A percentile compares a stretch with the other conserved stretches of the same genome.
Evolutionary conservation across 2,888 invertebrate species (phyloP).

Genomic region (Drosophila nr. perissopoda): DNA sequence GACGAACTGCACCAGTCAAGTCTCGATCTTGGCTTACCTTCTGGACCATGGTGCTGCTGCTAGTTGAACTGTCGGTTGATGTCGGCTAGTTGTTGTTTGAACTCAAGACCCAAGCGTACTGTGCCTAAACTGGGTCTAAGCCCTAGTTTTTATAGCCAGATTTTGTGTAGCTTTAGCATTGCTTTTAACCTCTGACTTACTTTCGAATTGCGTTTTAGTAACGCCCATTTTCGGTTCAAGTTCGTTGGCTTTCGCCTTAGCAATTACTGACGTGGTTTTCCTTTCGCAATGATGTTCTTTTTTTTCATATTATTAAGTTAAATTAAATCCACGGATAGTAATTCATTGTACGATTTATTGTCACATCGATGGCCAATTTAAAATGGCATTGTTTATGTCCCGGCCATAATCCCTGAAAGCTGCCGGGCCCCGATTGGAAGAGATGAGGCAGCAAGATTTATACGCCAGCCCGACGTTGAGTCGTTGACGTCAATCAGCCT

Average conservation of each 20-base stretch:
- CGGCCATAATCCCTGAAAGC: conserved; percentile 59
- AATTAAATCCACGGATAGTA: conserved; percentile 68
- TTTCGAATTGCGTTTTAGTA: conserved; percentile 56
- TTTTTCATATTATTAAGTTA: conserved; percentile 41
- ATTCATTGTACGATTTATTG: conserved; percentile 80
- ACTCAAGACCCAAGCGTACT: conserved; percentile 65
- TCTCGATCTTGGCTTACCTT: conserved; percentile 56
- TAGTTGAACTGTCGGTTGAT: conserved; percentile 55
- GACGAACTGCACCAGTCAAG: not conserved
- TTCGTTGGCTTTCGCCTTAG: conserved; percentile 56
- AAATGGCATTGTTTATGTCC: conserved; percentile 79
- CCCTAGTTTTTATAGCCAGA: conserved; percentile 56
- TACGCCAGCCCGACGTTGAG: conserved; percentile 73
- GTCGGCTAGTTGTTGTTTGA: conserved; percentile 49
- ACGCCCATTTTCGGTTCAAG: conserved; percentile 51
- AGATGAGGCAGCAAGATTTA: conserved; percentile 73
- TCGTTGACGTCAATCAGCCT: conserved; percentile 82
- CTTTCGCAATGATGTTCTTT: conserved; percentile 5
- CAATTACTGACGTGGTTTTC: conserved; percentile 38
- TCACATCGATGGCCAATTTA: conserved; percentile 81
- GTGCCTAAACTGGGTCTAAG: conserved; percentile 40
- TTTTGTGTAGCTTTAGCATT: conserved; percentile 6
- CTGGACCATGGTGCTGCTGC: conserved; percentile 69
- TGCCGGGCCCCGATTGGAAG: conserved; percentile 12
- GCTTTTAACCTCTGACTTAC: conserved; percentile 27